A percentile compares a stretch with the other conserved stretches of the same genome.
Conservation (phyloP, 1,140 invertebrate species). For the Cyrtorhinus lividipennis region DNA sequence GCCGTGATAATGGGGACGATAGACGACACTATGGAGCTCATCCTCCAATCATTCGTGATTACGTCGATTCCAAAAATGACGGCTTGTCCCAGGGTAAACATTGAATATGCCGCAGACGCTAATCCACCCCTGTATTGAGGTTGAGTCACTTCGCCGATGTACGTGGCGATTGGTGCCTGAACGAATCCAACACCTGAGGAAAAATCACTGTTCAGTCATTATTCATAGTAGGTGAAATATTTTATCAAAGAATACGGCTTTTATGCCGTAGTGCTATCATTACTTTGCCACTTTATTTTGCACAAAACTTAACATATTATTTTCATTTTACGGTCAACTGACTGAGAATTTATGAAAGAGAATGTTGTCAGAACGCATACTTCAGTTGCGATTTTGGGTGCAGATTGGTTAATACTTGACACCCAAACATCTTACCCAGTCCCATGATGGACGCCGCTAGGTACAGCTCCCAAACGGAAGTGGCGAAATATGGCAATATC, state of each 20-base stretch:
- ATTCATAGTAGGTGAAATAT: slow-evolving; percentile 33
- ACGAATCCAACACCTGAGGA: slow-evolving; percentile 35
- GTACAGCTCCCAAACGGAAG: slow-evolving; percentile 22
- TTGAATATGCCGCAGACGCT: slow-evolving; percentile 18
- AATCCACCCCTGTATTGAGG: slow-evolving; percentile 21
- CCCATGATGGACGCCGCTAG: slow-evolving; percentile 24
- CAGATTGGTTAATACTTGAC: too few species aligned
- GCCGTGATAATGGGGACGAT: slow-evolving; percentile 16
- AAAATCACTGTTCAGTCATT: slow-evolving; percentile 25
- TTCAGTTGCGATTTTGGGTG: too few species aligned
- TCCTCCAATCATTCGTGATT: slow-evolving; percentile 18
- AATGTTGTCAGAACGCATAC: too few species aligned
- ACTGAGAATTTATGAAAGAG: too few species aligned
- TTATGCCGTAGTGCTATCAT: too few species aligned
- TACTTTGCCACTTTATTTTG: too few species aligned
- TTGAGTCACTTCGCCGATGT: slow-evolving; percentile 38
- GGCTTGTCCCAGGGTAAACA: slow-evolving; percentile 19
- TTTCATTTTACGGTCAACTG: too few species aligned
- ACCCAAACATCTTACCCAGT: slow-evolving; percentile 25
- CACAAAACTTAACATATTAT: too few species aligned
- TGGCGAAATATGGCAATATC: slow-evolving; percentile 24
- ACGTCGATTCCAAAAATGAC: slow-evolving; percentile 19
- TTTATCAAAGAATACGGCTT: too few species aligned
- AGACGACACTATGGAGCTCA: slow-evolving; percentile 3
- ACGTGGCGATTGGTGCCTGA: slow-evolving; percentile 35